Evolutionary conservation across 23 tunicate genomes (phyloP), one percentile per base, ranked within the genome.

Genomic region (Oikopleura dioica): DNA sequence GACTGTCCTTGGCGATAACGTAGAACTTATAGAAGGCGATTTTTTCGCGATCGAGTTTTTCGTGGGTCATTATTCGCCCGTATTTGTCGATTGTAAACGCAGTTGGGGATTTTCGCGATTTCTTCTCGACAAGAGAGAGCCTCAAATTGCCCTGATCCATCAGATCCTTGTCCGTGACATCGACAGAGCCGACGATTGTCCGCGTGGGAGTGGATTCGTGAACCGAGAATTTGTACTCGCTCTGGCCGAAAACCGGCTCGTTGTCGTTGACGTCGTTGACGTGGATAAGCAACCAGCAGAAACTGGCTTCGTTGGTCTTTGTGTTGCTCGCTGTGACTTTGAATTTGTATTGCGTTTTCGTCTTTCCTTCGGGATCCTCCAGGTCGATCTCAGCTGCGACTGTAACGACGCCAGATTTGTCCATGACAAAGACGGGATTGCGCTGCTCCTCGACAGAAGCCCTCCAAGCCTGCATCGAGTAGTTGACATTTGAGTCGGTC

Each of bases 201-300:
- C 82, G 85, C 0, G 77, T 38, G 1, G 78, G 77, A 1, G 82
- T 75, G 50, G 82, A 80, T 77, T 89, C 96, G 36, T 68, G 51
- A 32, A 89, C 76, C 0, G 2, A 59, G 1, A 68, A 67, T 9
- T 76, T 69, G 75, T 89, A 89, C 77, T 85, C 87, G 68, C 78
- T 79, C 33, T 82, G 33, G 35, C 76, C 85, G 67, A 89, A 89
- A 29, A 68, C 34, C 12, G 96, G 96, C 0, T 55, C 77, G 38
- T 89, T 89, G 82, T 89, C 89, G 76, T 89, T 89, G 59, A 58
- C 76, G 76, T 89, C 96, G 50, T 77, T 59, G 35, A 89, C 82
- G 50, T 77, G 80, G 0, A 89, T 63, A 4, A 63, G 72, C 30
- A 63, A 28, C 72, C 72, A 63, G 33, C 72, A 63, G 26, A 63